Conservation (phyloP, 2,888 invertebrate species). For the Ochropleura plecta region DNA sequence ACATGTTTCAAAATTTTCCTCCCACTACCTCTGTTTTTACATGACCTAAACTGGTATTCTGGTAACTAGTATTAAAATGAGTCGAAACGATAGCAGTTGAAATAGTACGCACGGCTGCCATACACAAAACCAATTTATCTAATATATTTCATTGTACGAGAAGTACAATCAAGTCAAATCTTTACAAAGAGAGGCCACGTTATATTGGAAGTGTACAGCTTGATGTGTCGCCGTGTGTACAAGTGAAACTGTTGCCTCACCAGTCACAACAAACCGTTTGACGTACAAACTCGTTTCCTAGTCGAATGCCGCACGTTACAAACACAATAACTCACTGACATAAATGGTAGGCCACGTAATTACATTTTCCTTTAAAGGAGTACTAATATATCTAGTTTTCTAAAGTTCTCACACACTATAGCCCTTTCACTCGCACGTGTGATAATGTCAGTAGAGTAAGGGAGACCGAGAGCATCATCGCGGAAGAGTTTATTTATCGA, state of each 20-base stretch:
- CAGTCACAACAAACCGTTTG: conserved; percentile 53
- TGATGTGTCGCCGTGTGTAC: not conserved
- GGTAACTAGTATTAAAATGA: conserved; percentile 29
- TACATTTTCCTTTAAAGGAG: conserved; percentile 77
- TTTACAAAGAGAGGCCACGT: too few species aligned
- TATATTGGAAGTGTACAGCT: too few species aligned
- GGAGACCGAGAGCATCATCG: conserved; percentile 68
- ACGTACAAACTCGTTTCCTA: conserved; percentile 72
- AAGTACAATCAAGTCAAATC: too few species aligned
- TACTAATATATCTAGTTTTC: conserved; percentile 71
- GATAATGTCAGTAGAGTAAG: conserved; percentile 49
- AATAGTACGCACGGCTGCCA: not conserved
- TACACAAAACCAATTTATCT: too few species aligned
- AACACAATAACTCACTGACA: conserved; percentile 67
- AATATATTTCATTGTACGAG: too few species aligned
- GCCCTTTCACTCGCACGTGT: conserved; percentile 63
- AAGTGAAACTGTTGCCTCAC: conserved; percentile 50
- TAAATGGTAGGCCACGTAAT: conserved; percentile 71
- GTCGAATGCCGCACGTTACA: conserved; percentile 65
- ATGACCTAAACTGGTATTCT: not conserved
- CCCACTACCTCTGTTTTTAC: conserved; percentile 1
- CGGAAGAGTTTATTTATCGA: conserved; percentile 74
- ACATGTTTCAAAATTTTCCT: not conserved
- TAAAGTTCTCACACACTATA: conserved; percentile 67
- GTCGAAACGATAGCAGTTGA: conserved; percentile 28